Percentiles rank a stretch among this genome's conserved stretches.
These are phyloP conservation scores for Protobothrops flavoviridis DNA, from an alignment of 2,113 vertebrate species.

Conservation along the genomic window DNA sequence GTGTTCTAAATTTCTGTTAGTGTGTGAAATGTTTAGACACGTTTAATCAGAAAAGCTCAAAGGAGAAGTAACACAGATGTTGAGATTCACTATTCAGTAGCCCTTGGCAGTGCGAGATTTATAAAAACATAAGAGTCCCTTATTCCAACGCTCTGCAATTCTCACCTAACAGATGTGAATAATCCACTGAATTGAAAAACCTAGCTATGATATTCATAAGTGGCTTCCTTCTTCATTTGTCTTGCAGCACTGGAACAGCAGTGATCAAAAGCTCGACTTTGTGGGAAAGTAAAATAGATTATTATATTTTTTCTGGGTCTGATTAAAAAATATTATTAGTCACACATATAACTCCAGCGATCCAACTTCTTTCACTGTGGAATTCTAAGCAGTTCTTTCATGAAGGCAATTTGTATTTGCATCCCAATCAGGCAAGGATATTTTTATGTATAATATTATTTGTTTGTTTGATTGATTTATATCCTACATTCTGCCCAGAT, in stretches of 20 bases:
- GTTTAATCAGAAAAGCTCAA: slow-evolving; percentile 71
- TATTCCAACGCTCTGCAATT: slow-evolving; percentile 73
- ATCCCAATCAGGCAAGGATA: neutral
- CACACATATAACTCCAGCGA: neutral
- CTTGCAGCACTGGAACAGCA: slow-evolving; percentile 37
- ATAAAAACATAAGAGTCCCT: slow-evolving; percentile 72
- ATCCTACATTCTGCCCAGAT: neutral
- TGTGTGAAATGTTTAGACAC: slow-evolving; percentile 76
- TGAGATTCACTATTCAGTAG: slow-evolving; percentile 77
- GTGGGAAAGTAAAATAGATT: slow-evolving; percentile 49
- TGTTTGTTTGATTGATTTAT: neutral
- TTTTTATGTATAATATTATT: neutral
- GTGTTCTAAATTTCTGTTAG: slow-evolving; percentile 43
- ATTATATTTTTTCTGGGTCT: slow-evolving; percentile 24
- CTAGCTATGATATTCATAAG: slow-evolving; percentile 59
- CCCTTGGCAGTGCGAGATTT: slow-evolving; percentile 78
- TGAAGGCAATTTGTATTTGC: neutral
- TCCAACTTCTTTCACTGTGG: slow-evolving; percentile 25
- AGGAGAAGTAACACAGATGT: slow-evolving; percentile 76
- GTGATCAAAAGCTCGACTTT: slow-evolving; percentile 46
- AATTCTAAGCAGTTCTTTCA: slow-evolving; percentile 31
- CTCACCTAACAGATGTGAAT: slow-evolving; percentile 80
- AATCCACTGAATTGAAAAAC: slow-evolving; percentile 72
- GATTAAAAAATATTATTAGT: slow-evolving; percentile 42
- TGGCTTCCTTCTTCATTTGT: slow-evolving; percentile 49